Base-by-base conservation (phyloP, 2,888 invertebrate species). In the Steromphala cineraria region DNA sequence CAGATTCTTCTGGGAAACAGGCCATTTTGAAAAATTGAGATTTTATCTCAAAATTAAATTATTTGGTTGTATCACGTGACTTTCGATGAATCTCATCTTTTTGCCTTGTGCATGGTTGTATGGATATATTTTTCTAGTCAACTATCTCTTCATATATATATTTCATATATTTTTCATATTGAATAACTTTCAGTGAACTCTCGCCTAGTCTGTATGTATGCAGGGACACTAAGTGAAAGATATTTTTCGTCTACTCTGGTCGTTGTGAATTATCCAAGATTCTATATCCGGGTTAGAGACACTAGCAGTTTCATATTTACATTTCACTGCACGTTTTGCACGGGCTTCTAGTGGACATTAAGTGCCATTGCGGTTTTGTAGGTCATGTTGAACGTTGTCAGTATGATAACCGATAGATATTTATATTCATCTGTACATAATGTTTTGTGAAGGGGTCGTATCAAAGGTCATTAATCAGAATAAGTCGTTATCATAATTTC, bases 81-180 rank as follows among this genome's bases (percentile, higher is more conserved):
- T 79, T 71, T 40, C 24, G 52, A 78, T 74, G 53, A 52, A 52
- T 53, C 71, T 78, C 74, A 67, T 67, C 78, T 71, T 77, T 71
- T 71, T 78, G 74, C 78, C 78, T 75, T 77, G 67, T 76, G 53
- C 46, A 46, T 67, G 74, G 55, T 78, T 78, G 78, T 74, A 78
- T 40, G 74, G 53, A 53, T 74, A 31, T 81, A 81, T 78, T 81
- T 78, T 78, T 81, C 78, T 81, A 80, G 80, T 81, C 81, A 78
- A 71, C 53, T 78, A 71, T 77, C 74, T 80, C 74, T 75, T 55
- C 75, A 77, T 77, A 77, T 21, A 77, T 77, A 77, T 56, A 77
- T 56, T 77, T 77, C 55, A 56, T 77, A 77, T 77, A 77, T 77
- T 62, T 56, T 77, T 52, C 55, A 52, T 53, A 53, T 77, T 77